Evolutionary conservation across 2,113 vertebrate species (phyloP).

Genomic region (Paramormyrops kingsleyae): DNA sequence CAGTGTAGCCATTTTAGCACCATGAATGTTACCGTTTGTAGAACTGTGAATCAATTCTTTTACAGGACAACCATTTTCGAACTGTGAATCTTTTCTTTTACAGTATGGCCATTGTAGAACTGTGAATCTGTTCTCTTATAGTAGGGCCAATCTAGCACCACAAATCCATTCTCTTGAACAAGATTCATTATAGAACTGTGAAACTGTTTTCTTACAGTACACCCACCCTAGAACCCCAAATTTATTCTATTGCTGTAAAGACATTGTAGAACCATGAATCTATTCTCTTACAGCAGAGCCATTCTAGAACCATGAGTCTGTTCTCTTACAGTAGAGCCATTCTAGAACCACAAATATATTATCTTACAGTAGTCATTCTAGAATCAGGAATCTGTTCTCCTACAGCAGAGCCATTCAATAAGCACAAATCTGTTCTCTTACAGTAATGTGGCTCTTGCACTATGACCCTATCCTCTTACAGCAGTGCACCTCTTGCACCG

Average conservation of each 20-base stretch:
- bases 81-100: background rate
- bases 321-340: background rate
- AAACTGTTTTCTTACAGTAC: background rate
- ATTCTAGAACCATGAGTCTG: background rate
- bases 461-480: background rate
- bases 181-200: background rate
- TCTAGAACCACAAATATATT: background rate
- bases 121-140: background rate
- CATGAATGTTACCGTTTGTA: background rate
- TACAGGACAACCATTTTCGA: background rate
- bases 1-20: background rate
- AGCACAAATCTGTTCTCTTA: background rate
- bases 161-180: background rate
- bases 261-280: background rate
- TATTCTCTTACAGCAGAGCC: background rate
- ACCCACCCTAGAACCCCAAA: background rate
- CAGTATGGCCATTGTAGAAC: background rate
- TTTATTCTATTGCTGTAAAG: background rate
- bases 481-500: background rate
- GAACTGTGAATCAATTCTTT: background rate
- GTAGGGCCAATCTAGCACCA: background rate
- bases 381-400: background rate
- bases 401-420: background rate
- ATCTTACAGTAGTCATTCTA: background rate
- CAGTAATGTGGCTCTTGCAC: background rate